Conservation (phyloP, 2,888 invertebrate genomes). For the Nemotelus nigrinus region DNA sequence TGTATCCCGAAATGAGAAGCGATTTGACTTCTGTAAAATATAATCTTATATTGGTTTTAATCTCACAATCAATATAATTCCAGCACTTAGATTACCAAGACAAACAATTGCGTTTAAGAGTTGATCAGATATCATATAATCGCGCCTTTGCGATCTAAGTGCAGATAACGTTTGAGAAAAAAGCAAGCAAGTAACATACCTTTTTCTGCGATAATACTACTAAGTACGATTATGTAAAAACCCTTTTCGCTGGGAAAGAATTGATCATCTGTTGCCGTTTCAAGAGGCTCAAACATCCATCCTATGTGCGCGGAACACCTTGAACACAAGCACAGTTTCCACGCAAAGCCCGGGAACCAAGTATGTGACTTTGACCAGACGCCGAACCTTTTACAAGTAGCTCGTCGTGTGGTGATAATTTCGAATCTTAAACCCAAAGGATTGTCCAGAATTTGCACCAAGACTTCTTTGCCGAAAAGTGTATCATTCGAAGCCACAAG, state of each 20-base stretch:
- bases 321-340: conserved; percentile 72
- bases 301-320: conserved; percentile 72
- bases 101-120: no score
- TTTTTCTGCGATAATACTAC: conserved; percentile 59
- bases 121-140: no score
- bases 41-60: neutral
- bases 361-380: conserved; percentile 68
- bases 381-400: conserved; percentile 68
- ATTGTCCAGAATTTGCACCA: conserved; percentile 69
- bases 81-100: no score
- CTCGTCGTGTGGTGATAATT: conserved; percentile 67
- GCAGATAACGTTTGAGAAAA: neutral
- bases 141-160: no score
- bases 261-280: conserved; percentile 56
- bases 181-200: conserved; percentile 56
- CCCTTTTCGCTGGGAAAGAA: conserved; percentile 58
- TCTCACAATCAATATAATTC: neutral
- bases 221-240: conserved; percentile 61
- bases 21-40: conserved; percentile 29
- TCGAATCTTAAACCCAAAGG: conserved; percentile 69
- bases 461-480: conserved; percentile 67
- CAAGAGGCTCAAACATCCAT: conserved; percentile 69
- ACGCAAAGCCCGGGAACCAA: conserved; percentile 75
- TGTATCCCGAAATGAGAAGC: conserved; percentile 27
- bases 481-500: conserved; percentile 66